These are phyloP conservation scores for Elgonia sp. DNA, from an alignment of 2,888 invertebrate species.

Conservation along the genomic window DNA sequence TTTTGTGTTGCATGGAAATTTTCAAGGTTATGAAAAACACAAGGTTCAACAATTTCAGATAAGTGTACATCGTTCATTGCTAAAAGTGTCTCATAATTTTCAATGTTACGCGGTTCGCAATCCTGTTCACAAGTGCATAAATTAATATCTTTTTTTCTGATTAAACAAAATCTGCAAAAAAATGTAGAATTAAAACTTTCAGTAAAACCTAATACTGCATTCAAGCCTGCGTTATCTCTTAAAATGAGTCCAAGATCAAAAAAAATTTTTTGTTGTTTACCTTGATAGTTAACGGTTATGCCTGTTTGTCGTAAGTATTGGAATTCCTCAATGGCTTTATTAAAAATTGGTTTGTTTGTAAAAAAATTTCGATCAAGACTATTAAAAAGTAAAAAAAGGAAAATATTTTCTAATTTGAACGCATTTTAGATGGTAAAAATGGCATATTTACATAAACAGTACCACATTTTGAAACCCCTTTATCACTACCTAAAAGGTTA, in stretches of 20 bases:
- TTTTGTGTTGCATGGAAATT: neutral
- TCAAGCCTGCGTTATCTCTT: constrained; percentile 26
- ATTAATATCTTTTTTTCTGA: neutral
- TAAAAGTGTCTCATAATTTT: neutral
- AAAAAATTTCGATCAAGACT: constrained; percentile 8
- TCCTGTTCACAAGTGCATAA: neutral
- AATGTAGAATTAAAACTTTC: constrained; percentile 6
- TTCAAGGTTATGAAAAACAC: neutral
- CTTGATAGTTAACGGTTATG: constrained; percentile 25
- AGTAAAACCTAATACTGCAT: constrained; percentile 27
- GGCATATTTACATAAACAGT: constrained; percentile 12
- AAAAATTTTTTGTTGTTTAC: neutral
- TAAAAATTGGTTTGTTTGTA: constrained; percentile 31
- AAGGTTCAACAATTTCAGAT: neutral
- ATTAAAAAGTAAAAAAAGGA: constrained; percentile 22
- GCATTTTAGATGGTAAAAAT: neutral
- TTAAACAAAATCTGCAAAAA: constrained; percentile 42
- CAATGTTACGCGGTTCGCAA: neutral
- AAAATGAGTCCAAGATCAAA: constrained; percentile 40
- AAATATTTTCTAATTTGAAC: constrained; percentile 26
- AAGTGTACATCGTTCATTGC: neutral
- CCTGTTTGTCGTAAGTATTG: constrained; percentile 39
- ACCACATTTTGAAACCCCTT: constrained; percentile 16
- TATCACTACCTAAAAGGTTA: constrained; percentile 16
- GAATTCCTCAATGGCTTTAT: constrained; percentile 25